These are phyloP conservation scores for Siderastrea radians DNA, from an alignment of 92 coral and sea anemone genomes.

Conservation along the genomic window DNA sequence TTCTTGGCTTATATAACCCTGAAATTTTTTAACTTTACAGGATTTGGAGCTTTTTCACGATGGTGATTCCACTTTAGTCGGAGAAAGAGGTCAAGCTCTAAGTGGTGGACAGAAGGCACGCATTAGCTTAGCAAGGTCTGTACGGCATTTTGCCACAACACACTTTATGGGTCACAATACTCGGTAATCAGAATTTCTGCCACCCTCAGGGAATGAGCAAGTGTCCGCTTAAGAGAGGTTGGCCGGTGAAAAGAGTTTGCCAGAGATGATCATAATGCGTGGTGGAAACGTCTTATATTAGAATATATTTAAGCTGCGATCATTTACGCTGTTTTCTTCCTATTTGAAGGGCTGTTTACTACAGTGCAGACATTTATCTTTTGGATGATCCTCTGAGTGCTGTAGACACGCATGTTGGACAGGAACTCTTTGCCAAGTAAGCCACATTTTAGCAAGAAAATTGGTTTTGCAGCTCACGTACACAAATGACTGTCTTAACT, in stretches of 20 bases:
- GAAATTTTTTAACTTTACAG: slow-evolving; percentile 32
- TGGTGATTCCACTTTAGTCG: slow-evolving; percentile 86
- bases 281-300: no score
- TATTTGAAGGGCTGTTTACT: slow-evolving; percentile 78
- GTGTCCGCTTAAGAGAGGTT: no score
- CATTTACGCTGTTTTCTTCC: no score
- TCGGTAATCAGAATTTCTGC: not conserved
- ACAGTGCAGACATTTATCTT: slow-evolving; percentile 75
- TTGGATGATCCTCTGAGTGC: slow-evolving; percentile 93
- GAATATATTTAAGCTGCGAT: not conserved
- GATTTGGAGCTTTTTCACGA: slow-evolving; percentile 76
- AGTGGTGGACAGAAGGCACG: slow-evolving; percentile 97
- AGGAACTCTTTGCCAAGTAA: slow-evolving; percentile 82
- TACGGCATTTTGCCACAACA: not conserved
- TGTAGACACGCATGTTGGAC: slow-evolving; percentile 88
- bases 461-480: not conserved
- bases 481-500: no score
- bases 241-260: no score
- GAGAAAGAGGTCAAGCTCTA: slow-evolving; percentile 91
- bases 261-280: no score
- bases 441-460: not conserved
- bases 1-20: no score
- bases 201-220: no score
- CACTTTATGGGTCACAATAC: no score
- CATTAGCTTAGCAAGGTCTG: slow-evolving; percentile 87